Base-by-base conservation (phyloP, 2,888 invertebrate species). In the Drosophila emarginata region DNA sequence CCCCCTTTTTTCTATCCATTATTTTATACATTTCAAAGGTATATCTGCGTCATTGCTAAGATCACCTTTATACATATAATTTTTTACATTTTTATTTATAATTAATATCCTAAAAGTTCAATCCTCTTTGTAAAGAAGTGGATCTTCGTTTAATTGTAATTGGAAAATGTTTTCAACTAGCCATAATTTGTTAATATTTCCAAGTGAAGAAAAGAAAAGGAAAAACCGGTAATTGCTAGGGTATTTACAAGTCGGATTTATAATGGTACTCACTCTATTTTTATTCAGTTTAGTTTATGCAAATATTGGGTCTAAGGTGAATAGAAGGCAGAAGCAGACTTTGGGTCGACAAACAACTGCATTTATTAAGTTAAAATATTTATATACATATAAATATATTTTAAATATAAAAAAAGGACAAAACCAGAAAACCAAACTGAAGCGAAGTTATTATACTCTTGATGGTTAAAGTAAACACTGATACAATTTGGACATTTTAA, bases 331-430 rank as follows among this genome's bases (percentile, higher is more conserved):
- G 45, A 40, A 63, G 58, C 63, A 39, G 52, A 58, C 58, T 28
- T 45, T 23, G 68, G 39, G 45, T 18, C 21, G 18, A 18, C 45
- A 45, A 45, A 45, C 45, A 45, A 45, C 45, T 45, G 45, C 78
- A 83, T 84, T 85, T 84, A 84, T 84, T 83, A 83, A 74, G 77
- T 81, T 85, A 79, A 82, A 85, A 80, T 82, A 84, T 83, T 82
- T 45, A 45, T 45, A 32, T 32, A 32, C n/a, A 40, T 15, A 40
- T 40, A 40, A 45, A 82, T 80, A 75, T 79, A 80, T 75, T 80
- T 80, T 76, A 79, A 81, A 78, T 72, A 72, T 72, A 63, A 66
- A 32, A 68, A 63, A 66, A 52, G 54, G 21, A 68, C 54, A 32
- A 52, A 15, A 57, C 26, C 50, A 52, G 18, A 11, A 26, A 28